These are phyloP conservation scores for Aphaenogaster ashmeadi DNA, from an alignment of 1,140 invertebrate genomes.

Conservation along the genomic window DNA sequence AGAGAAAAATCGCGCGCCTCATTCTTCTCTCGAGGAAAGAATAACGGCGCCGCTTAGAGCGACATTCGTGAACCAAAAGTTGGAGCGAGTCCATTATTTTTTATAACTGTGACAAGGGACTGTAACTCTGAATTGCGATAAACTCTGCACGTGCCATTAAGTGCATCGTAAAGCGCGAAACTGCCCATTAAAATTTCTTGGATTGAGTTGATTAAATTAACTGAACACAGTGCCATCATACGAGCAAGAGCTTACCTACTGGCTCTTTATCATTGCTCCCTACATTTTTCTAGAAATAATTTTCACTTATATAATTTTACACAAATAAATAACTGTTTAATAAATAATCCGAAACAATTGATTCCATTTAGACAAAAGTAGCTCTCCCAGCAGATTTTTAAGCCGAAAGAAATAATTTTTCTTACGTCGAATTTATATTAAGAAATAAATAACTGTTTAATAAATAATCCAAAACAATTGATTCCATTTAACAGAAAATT, in stretches of 20 bases:
- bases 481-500: neutral
- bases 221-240: neutral
- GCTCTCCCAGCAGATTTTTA: too few relatives aligned
- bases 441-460: neutral
- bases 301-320: neutral
- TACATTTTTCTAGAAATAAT: neutral
- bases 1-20: conserved; percentile 22
- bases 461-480: neutral
- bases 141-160: conserved; percentile 31
- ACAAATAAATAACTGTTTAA: neutral
- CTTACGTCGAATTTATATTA: neutral
- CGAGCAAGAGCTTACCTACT: neutral
- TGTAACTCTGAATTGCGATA: conserved; percentile 38
- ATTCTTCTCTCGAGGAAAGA: neutral
- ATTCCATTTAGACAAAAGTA: neutral
- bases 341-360: neutral
- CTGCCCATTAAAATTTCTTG: neutral
- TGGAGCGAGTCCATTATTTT: conserved; percentile 24
- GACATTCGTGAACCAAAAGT: conserved; percentile 5
- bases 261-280: neutral
- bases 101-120: conserved; percentile 11
- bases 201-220: conserved; percentile 26
- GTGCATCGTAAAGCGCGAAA: conserved; percentile 28
- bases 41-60: conserved; percentile 25
- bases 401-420: too few relatives aligned